These are phyloP conservation scores for Eriosoma lanigerum DNA, from an alignment of 1,140 invertebrate species.

Conservation along the genomic window DNA sequence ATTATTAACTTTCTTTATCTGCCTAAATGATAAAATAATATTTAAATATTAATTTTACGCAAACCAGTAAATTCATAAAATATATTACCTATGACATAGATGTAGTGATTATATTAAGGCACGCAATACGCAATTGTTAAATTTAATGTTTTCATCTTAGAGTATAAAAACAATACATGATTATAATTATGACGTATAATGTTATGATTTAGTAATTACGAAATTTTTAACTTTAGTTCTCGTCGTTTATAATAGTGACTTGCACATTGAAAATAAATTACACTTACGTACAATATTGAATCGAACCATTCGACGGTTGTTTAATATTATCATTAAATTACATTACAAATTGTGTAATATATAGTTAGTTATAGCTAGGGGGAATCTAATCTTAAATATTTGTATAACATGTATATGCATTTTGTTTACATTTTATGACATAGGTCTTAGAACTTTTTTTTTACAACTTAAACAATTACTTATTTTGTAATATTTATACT, in stretches of 20 bases:
- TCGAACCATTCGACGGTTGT: background rate
- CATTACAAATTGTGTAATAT: background rate
- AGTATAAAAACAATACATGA: too few species aligned
- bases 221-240: background rate
- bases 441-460: background rate
- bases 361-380: background rate
- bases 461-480: background rate
- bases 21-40: too few species aligned
- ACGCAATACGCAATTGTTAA: too few species aligned
- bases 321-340: background rate
- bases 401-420: background rate
- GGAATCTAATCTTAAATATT: background rate
- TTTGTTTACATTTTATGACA: background rate
- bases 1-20: too few species aligned
- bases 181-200: too few species aligned
- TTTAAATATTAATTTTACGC: too few species aligned
- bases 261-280: conserved; percentile 15
- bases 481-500: background rate
- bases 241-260: background rate
- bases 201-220: background rate
- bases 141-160: too few species aligned
- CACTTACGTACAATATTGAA: background rate
- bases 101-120: too few species aligned
- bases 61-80: too few species aligned
- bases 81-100: too few species aligned